Base-by-base conservation (phyloP, 2,113 vertebrate species). In the Perca flavescens region DNA sequence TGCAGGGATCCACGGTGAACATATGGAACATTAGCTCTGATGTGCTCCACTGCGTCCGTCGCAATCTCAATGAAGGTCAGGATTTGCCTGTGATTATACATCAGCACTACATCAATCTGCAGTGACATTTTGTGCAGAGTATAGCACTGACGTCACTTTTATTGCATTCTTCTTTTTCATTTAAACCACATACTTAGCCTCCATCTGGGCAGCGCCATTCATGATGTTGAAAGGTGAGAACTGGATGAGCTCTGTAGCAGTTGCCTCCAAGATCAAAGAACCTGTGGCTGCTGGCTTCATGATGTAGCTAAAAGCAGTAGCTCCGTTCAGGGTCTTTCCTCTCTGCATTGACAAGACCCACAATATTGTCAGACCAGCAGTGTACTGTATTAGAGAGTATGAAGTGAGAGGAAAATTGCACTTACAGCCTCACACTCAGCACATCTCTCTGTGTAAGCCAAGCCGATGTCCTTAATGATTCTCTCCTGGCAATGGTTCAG, bases 401-500 rank as follows among this genome's bases (percentile, higher is more conserved):
- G 3, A 61, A 21, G 2, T 50, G 14, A 53, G 7, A 53, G 19
- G 9, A 16, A 67, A 74, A 17, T 60, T 34, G 6, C 21, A 74
- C 93, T 86, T 84, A 96, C 96, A 93, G 78, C 56, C 6, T 81
- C 2, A 40, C 94, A 96, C 1, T 92, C 92, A 15, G 11, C 56
- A 47, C 93, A 95, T 67, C 36, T 88, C 12, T 96, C 90, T n/a
- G 92, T 6, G 64, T 95, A 96, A 75, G 94, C 88, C 83, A 94
- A 83, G 49, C 96, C 96, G 5, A 95, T 60, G 1, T 94, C 94
- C 86, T 93, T 95, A 13, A 74, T 17, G 74, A 94, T 90, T 83
- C 93, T 96, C n/a, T 96, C 94, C 73, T 96, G 93, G 85, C 97
- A 97, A 9, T 94, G 90, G 72, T 89, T 95, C 71, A 96, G 82